Evolutionary conservation across 2,797 vertebrate species (phyloP).

Genomic region (Gymnodraco acuticeps): DNA sequence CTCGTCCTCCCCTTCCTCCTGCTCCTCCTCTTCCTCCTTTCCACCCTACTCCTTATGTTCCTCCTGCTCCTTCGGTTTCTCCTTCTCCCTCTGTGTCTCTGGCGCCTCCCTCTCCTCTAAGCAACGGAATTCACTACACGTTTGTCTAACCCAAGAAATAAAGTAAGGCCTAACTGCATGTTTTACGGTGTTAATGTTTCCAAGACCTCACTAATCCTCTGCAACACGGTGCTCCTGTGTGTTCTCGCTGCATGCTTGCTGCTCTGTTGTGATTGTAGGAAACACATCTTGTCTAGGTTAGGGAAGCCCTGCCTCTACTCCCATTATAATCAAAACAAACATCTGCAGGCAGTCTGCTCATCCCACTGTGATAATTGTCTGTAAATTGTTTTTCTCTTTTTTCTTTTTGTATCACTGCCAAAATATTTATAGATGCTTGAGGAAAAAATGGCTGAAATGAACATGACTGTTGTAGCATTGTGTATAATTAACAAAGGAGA

Average conservation of each 20-base stretch:
- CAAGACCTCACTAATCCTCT: conserved; percentile 65
- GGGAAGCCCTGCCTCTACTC: conserved; percentile 62
- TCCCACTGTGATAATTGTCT: conserved; percentile 84
- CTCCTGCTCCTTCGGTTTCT: conserved; percentile 84
- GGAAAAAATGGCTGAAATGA: conserved; percentile 71
- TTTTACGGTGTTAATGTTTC: conserved; percentile 69
- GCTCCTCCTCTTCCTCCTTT: conserved; percentile 63
- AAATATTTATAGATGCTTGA: conserved; percentile 77
- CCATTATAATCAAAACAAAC: conserved; percentile 79
- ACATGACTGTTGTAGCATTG: conserved; percentile 79
- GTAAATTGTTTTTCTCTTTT: conserved; percentile 76
- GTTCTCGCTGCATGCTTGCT: conserved; percentile 57
- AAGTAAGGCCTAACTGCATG: conserved; percentile 92
- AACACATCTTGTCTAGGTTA: conserved; percentile 59
- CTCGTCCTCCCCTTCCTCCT: conserved; percentile 82
- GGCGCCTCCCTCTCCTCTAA: conserved; percentile 90
- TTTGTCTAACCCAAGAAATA: conserved; percentile 93
- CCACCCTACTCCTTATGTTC: conserved; percentile 56
- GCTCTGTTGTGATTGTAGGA: conserved; percentile 62
- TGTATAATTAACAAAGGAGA: conserved; percentile 86
- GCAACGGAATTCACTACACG: conserved; percentile 99
- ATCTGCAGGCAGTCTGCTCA: conserved; percentile 79
- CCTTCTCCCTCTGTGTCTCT: conserved; percentile 86
- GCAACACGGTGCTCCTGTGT: conserved; percentile 26
- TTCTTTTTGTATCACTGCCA: conserved; percentile 75